Percentiles rank a stretch among this genome's conserved stretches.
Conservation (phyloP, 2,888 invertebrate genomes). For the Ornithoptera alexandrae region DNA sequence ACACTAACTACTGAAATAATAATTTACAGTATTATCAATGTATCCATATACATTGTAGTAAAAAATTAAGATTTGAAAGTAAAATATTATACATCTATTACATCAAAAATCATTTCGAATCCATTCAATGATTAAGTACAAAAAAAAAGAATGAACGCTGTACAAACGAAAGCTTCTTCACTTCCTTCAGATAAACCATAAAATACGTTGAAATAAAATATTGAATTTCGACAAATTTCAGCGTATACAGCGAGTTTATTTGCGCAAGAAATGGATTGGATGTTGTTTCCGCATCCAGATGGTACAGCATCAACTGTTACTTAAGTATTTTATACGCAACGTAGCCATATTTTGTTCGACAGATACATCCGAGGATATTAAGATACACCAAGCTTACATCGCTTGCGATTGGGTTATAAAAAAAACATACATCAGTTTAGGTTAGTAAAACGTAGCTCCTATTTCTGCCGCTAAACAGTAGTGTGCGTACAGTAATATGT, state of each 20-base stretch:
- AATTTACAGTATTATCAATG: too few relatives aligned
- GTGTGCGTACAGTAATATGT: too few relatives aligned
- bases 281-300: constrained; percentile 25
- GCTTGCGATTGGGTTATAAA: too few relatives aligned
- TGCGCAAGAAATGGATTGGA: constrained; percentile 27
- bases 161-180: constrained; percentile 6
- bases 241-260: constrained; percentile 20
- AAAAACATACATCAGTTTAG: too few relatives aligned
- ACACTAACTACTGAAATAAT: too few relatives aligned
- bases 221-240: constrained; percentile 11
- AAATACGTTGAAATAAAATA: constrained; percentile 22
- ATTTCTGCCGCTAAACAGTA: too few relatives aligned
- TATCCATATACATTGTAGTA: too few relatives aligned
- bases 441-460: too few relatives aligned
- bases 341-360: constrained; percentile 13
- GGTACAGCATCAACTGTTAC: constrained; percentile 14
- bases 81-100: too few relatives aligned
- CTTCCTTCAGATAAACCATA: constrained; percentile 2
- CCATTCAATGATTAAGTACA: not conserved
- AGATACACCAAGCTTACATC: not conserved
- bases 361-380: not conserved
- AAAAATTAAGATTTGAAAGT: too few relatives aligned
- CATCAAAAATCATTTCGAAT: too few relatives aligned
- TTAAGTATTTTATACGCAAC: constrained; percentile 9
- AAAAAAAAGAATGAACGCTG: not conserved